These are phyloP conservation scores for Erpornis zantholeuca DNA, from an alignment of 2,113 vertebrate species.

Conservation along the genomic window DNA sequence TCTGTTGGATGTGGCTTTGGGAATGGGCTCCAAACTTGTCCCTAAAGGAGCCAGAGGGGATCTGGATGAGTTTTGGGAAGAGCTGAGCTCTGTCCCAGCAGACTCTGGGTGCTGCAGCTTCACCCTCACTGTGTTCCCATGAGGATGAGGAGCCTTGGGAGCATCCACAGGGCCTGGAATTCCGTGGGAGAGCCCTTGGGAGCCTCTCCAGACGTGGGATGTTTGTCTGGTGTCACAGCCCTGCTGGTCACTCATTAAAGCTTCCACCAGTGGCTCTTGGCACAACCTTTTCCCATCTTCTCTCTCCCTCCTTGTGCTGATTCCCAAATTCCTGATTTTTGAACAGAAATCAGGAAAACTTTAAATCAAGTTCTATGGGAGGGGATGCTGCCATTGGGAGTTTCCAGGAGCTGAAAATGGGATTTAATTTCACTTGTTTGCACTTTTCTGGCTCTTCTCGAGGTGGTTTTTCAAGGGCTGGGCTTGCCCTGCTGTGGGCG, in stretches of 20 bases:
- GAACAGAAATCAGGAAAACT: background rate
- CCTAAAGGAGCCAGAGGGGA: background rate
- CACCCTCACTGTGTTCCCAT: background rate
- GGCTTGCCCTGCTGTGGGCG: background rate
- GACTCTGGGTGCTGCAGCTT: background rate
- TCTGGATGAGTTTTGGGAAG: background rate
- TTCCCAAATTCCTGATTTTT: background rate
- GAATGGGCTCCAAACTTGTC: background rate
- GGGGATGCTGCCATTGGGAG: rapidly evolving
- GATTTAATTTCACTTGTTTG: background rate
- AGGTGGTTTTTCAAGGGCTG: background rate
- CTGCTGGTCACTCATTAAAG: too few relatives aligned
- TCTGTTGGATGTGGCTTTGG: background rate
- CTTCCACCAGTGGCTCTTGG: background rate
- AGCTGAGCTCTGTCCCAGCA: background rate
- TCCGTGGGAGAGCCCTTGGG: background rate
- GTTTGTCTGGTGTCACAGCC: too few relatives aligned
- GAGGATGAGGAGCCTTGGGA: background rate
- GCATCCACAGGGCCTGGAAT: background rate
- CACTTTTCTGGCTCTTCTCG: rapidly evolving
- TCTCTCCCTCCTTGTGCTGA: background rate
- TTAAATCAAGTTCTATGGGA: rapidly evolving
- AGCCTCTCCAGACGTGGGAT: background rate
- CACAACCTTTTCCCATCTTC: rapidly evolving
- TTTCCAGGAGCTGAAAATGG: background rate